A percentile compares a stretch with the other conserved stretches of the same genome.
phyloP scores from a whole-genome alignment of 1,140 invertebrate genomes.

The Polypedilum pembai region DNA sequence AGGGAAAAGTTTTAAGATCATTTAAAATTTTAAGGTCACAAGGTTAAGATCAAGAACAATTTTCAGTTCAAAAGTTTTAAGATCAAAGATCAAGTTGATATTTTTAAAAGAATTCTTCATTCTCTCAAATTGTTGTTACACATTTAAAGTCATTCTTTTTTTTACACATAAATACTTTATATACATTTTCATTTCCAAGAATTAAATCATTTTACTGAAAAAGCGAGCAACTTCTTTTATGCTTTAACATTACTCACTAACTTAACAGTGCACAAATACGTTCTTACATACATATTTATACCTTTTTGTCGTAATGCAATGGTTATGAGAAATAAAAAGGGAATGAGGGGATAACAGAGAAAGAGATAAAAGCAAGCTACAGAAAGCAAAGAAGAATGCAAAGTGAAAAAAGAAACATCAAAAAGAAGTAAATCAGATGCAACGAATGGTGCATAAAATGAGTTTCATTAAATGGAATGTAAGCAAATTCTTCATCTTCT shows the following conservation, averaged over 20 bases:
- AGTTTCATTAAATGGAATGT: conserved; percentile 21
- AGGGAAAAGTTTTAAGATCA: no score
- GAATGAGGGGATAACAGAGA: background rate
- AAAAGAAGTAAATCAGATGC: conserved; percentile 17
- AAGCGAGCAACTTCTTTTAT: conserved; percentile 15
- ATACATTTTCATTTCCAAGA: background rate
- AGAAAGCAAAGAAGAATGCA: background rate
- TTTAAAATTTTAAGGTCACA: background rate
- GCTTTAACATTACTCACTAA: background rate
- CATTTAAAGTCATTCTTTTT: no score
- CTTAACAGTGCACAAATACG: conserved; percentile 11
- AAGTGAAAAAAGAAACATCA: conserved; percentile 13
- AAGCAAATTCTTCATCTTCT: conserved; percentile 11
- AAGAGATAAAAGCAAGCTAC: background rate
- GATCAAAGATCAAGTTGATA: no score
- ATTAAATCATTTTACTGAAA: conserved; percentile 5
- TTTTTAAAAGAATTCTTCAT: no score
- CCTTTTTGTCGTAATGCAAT: no score
- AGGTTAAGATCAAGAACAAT: no score
- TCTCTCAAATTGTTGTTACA: no score
- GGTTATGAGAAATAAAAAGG: background rate
- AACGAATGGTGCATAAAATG: conserved; percentile 23
- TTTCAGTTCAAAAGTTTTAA: no score
- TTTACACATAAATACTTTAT: no score
- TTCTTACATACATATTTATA: background rate